phyloP scores from a whole-genome alignment of 2,113 vertebrate species.

The Sinocyclocheilus anophthalmus region DNA sequence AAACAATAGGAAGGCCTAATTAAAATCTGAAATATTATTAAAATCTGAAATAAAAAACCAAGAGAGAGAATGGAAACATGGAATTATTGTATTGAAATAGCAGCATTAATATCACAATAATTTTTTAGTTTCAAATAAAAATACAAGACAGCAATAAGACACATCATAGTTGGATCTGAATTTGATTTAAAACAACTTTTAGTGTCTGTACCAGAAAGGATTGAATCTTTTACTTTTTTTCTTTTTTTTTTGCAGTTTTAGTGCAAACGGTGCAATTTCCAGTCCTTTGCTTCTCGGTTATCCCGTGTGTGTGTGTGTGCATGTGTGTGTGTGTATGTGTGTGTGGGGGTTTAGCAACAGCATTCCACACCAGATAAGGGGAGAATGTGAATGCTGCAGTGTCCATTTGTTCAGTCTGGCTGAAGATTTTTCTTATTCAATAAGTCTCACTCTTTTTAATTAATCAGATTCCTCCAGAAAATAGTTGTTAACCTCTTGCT shows the following conservation, averaged over 20 bases:
- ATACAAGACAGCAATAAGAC: too few species aligned
- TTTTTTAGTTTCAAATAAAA: too few species aligned
- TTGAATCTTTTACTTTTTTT: background rate
- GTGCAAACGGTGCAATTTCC: background rate
- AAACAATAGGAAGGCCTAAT: background rate
- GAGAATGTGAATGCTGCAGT: constrained; percentile 35
- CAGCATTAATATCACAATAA: too few species aligned
- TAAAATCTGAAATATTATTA: background rate
- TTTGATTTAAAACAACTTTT: background rate
- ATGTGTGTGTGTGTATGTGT: background rate
- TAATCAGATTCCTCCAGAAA: background rate
- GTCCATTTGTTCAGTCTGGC: constrained; percentile 1
- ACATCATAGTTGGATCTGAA: too few species aligned
- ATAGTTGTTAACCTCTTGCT: background rate
- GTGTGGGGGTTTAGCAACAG: background rate
- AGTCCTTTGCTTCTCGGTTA: background rate
- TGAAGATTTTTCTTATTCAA: constrained; percentile 27
- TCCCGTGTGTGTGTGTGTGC: background rate
- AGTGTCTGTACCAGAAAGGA: too few species aligned
- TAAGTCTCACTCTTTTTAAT: constrained; percentile 2
- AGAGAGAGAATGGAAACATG: background rate
- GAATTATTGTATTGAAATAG: background rate
- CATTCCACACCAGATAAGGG: constrained; percentile 50
- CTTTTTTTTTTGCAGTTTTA: background rate
- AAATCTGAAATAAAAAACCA: background rate